phyloP scores from a whole-genome alignment of 64 coral and sea anemone genomes.

The Acropora tenuis region DNA sequence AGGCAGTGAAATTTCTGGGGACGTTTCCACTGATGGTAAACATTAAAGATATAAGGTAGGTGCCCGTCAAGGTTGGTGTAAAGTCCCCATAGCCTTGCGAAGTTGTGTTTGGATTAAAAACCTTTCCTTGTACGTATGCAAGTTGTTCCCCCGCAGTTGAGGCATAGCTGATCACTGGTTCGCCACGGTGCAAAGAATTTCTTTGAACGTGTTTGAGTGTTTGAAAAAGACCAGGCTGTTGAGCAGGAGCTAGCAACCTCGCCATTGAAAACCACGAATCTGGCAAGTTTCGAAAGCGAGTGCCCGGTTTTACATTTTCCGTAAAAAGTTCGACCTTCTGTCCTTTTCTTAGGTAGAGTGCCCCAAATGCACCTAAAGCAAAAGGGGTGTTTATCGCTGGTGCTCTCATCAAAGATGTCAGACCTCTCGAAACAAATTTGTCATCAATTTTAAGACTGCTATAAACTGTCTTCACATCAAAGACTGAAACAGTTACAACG shows the following conservation, averaged over 20 bases:
- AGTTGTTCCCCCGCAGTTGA: constrained; percentile 22
- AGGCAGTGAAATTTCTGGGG: constrained; percentile 6
- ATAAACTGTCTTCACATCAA: too few relatives aligned
- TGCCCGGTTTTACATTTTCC: neutral
- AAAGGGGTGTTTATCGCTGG: neutral
- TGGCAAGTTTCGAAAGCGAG: too few relatives aligned
- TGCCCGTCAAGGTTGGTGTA: neutral
- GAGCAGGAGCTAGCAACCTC: neutral
- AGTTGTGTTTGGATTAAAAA: constrained; percentile 1
- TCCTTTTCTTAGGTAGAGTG: constrained; percentile 1
- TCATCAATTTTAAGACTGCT: too few relatives aligned
- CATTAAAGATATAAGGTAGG: constrained; percentile 4
- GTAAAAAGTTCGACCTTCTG: too few relatives aligned
- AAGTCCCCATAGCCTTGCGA: neutral
- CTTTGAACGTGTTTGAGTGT: neutral
- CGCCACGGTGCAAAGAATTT: neutral
- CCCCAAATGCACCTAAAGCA: constrained; percentile 24
- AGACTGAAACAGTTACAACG: neutral
- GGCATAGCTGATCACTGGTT: neutral
- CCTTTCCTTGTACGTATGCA: constrained; percentile 1
- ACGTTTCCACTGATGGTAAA: neutral
- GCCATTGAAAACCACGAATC: constrained; percentile 10
- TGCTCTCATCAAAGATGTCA: too few relatives aligned
- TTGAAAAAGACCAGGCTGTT: constrained; percentile 16
- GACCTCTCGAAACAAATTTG: too few relatives aligned